A percentile compares a stretch with the other conserved stretches of the same genome.
phyloP scores from a whole-genome alignment of 2,888 invertebrate species.

The Hemistola chrysoprasaria region DNA sequence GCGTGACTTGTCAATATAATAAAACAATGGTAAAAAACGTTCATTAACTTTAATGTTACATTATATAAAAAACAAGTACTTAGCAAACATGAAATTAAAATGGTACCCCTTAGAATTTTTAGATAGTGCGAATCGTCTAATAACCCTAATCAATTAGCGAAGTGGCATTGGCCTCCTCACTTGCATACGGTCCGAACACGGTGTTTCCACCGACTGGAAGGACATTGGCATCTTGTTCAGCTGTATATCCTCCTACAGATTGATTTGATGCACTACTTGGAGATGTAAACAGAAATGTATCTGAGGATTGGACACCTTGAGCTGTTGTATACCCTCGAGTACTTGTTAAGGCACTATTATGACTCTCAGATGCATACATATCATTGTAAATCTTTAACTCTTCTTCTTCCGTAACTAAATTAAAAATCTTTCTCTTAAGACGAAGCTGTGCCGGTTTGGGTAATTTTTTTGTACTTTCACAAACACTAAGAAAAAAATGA shows the following conservation, averaged over 20 bases:
- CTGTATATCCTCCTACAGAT: conserved; percentile 15
- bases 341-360: conserved; percentile 19
- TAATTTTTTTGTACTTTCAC: conserved; percentile 12
- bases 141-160: conserved; percentile 8
- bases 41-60: conserved; percentile 15
- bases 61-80: conserved; percentile 11
- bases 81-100: conserved; percentile 10
- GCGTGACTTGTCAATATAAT: conserved; percentile 15
- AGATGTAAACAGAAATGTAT: too few relatives aligned
- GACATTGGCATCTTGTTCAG: too few relatives aligned
- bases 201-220: too few relatives aligned
- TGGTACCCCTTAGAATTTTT: conserved; percentile 9
- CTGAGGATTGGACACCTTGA: conserved; percentile 18
- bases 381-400: conserved; percentile 17
- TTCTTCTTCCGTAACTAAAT: conserved; percentile 19
- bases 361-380: conserved; percentile 18
- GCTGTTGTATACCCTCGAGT: conserved; percentile 19
- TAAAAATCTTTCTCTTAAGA: conserved; percentile 16
- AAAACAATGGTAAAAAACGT: conserved; percentile 14
- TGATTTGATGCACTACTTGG: conserved; percentile 15
- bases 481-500: conserved; percentile 11
- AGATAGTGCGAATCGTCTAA: conserved; percentile 5
- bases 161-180: conserved; percentile 5
- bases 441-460: conserved; percentile 12
- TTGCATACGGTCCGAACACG: conserved; percentile 10